Percentiles rank a stretch among this genome's conserved stretches.
Conservation (phyloP, 1,140 invertebrate genomes). For the Neocloeon triangulifer region DNA sequence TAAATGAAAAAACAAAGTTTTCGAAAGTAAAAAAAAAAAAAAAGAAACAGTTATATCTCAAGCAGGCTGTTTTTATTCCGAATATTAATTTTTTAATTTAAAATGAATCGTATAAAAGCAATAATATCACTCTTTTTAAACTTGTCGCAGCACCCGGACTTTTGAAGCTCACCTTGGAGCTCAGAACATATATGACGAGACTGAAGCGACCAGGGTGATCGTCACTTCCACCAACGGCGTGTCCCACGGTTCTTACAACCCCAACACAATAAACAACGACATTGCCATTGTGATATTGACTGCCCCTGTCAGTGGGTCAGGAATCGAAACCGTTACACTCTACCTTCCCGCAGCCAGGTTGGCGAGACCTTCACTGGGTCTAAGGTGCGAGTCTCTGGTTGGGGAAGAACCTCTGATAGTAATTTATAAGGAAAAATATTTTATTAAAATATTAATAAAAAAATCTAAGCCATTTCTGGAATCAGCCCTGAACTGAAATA, state of each 20-base stretch:
- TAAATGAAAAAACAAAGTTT: too few species aligned
- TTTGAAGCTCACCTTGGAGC: conserved; percentile 14
- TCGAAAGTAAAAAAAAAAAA: too few species aligned
- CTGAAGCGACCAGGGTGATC: not conserved
- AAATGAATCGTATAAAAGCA: too few species aligned
- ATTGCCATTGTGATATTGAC: conserved; percentile 9
- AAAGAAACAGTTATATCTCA: too few species aligned
- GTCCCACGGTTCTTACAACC: conserved; percentile 11
- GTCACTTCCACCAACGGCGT: conserved; percentile 6
- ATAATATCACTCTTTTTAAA: too few species aligned
- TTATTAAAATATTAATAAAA: too few species aligned
- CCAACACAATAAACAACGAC: conserved; percentile 12
- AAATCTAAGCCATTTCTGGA: conserved; percentile 1
- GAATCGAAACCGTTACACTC: conserved; percentile 3
- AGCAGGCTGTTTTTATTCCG: too few species aligned
- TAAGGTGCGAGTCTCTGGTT: conserved; percentile 6
- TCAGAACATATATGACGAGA: not conserved
- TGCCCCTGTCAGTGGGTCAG: conserved; percentile 4
- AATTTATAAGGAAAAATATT: too few species aligned
- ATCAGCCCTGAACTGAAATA: conserved; percentile 4
- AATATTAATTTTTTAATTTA: not conserved
- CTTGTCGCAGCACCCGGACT: not conserved
- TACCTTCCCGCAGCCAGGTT: conserved; percentile 1
- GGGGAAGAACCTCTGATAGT: not conserved
- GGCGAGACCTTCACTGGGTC: conserved; percentile 2